phyloP scores from a whole-genome alignment of 2,797 vertebrate species.

The Atherinosoma microstoma region DNA sequence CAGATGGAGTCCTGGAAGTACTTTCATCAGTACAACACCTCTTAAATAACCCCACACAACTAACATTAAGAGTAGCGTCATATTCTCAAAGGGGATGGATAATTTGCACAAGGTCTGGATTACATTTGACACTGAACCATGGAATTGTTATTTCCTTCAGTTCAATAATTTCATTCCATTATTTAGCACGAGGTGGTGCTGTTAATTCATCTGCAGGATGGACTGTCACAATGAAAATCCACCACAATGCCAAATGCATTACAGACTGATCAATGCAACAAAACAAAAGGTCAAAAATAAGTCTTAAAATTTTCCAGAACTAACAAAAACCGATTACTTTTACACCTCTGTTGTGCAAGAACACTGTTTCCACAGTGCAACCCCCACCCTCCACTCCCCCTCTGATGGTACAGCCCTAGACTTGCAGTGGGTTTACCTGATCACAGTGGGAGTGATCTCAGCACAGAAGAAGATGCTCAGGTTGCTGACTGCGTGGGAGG shows the following conservation, averaged over 20 bases:
- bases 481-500: slow-evolving; percentile 94
- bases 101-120: slow-evolving; percentile 49
- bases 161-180: slow-evolving; percentile 25
- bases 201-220: slow-evolving; percentile 20
- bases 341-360: not conserved
- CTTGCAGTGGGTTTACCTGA: slow-evolving; percentile 85
- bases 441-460: slow-evolving; percentile 96
- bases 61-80: slow-evolving; percentile 46
- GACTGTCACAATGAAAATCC: slow-evolving; percentile 7
- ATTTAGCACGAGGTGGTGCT: slow-evolving; percentile 26
- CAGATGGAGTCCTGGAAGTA: slow-evolving; percentile 41
- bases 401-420: slow-evolving; percentile 6
- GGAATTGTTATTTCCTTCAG: slow-evolving; percentile 29
- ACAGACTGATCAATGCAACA: not conserved
- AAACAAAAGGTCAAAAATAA: not conserved
- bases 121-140: slow-evolving; percentile 41
- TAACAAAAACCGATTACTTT: not conserved
- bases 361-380: not conserved
- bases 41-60: slow-evolving; percentile 49
- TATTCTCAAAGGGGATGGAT: slow-evolving; percentile 31
- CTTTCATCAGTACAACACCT: slow-evolving; percentile 17
- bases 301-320: not conserved
- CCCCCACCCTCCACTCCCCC: not conserved
- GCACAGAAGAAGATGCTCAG: slow-evolving; percentile 98
- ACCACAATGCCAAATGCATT: slow-evolving; percentile 2